Evolutionary conservation across 2,113 vertebrate species (phyloP).

Genomic region (Rattus rattus): DNA sequence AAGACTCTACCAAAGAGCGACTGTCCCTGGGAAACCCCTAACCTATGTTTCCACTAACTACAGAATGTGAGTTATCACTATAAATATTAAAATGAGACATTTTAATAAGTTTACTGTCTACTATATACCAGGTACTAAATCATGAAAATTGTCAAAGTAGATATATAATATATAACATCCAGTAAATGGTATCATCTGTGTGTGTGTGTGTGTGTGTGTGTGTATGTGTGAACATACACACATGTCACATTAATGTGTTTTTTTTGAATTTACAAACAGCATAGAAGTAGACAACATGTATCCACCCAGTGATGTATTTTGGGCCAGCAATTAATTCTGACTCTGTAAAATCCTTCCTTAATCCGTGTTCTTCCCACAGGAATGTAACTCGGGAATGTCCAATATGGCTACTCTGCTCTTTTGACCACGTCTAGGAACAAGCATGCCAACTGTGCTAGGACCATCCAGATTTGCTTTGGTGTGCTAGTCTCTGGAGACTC

Average conservation of each 20-base stretch:
- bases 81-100: not conserved
- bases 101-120: not conserved
- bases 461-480: not conserved
- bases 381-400: not conserved
- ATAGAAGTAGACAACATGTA: not conserved
- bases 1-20: not conserved
- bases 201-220: not conserved
- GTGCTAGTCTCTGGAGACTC: not conserved
- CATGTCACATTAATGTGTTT: not conserved
- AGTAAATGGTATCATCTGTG: not conserved
- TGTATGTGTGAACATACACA: not conserved
- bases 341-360: not conserved
- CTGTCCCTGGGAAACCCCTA: not conserved
- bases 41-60: not conserved
- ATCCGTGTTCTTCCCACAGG: not conserved
- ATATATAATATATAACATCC: not conserved
- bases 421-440: not conserved
- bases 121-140: not conserved
- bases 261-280: not conserved
- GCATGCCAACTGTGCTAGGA: not conserved
- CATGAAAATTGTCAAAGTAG: not conserved
- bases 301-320: not conserved
- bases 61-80: not conserved
- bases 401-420: not conserved
- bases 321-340: not conserved